A percentile compares a stretch with the other conserved stretches of the same genome.
These are phyloP conservation scores for Paelopatides confundens DNA, from an alignment of 53 echinoderm and acorn worm genomes.

Conservation along the genomic window DNA sequence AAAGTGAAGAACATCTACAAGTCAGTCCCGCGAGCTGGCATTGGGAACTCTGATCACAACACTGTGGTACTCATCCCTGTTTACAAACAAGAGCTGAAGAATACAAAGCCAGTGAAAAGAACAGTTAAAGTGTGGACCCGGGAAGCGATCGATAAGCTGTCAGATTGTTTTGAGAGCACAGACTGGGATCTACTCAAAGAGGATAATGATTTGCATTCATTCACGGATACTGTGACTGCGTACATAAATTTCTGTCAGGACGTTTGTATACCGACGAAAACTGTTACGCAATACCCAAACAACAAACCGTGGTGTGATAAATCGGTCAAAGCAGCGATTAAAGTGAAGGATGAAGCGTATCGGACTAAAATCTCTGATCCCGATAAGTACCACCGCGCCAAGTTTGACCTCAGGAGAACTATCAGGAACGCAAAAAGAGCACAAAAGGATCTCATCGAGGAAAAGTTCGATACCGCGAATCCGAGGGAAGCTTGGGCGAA, in stretches of 20 bases:
- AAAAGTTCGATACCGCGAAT: conserved; percentile 22
- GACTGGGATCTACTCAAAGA: conserved; percentile 51
- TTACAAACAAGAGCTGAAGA: conserved; percentile 64
- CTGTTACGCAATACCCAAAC: conserved; percentile 59
- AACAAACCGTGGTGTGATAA: conserved; percentile 73
- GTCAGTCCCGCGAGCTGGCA: conserved; percentile 5
- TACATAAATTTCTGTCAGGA: conserved; percentile 75
- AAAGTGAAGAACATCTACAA: conserved; percentile 12
- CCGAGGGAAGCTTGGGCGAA: conserved; percentile 52
- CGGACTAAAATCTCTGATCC: conserved; percentile 17
- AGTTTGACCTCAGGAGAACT: conserved; percentile 20
- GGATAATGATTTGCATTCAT: conserved; percentile 12
- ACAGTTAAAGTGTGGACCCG: conserved; percentile 38
- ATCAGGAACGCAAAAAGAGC: conserved; percentile 45
- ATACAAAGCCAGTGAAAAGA: conserved; percentile 40
- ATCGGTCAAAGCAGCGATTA: conserved; percentile 49
- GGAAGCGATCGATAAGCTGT: conserved; percentile 26
- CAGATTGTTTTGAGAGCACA: conserved; percentile 53
- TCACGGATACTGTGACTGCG: conserved; percentile 52
- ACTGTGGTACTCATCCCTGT: conserved; percentile 28
- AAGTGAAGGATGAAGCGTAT: conserved; percentile 36
- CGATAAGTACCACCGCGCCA: conserved; percentile 23
- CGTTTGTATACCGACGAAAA: conserved; percentile 53
- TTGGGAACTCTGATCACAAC: conserved; percentile 24
- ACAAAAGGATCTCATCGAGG: conserved; percentile 21